Evolutionary conservation across 2,888 invertebrate genomes (phyloP).

Genomic region (Eubasilissa splendida): DNA sequence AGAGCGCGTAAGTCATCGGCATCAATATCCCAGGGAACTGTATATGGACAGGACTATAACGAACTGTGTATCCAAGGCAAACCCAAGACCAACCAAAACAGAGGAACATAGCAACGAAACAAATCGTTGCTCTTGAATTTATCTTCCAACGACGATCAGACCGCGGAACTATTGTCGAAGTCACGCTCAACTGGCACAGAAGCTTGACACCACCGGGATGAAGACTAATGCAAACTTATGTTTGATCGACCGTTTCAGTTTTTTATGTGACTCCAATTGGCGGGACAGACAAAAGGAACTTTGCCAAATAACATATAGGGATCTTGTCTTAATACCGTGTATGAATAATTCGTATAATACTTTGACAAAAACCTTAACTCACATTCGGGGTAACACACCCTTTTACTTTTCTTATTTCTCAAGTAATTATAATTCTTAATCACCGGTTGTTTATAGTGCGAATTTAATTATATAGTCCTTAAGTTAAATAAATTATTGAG

Average conservation of each 20-base stretch:
- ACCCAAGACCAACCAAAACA: neutral
- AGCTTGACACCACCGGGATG: neutral
- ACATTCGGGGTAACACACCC: neutral
- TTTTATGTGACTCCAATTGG: conserved; percentile 27
- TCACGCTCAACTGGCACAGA: neutral
- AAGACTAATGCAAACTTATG: conserved; percentile 22
- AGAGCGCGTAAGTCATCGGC: conserved; percentile 53
- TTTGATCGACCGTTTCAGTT: conserved; percentile 25
- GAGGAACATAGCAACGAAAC: conserved; percentile 4
- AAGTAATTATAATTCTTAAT: too few relatives aligned
- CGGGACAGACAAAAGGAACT: conserved; percentile 33
- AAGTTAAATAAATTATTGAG: too few relatives aligned
- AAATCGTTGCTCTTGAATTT: neutral
- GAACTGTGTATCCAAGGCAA: neutral
- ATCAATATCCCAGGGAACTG: conserved; percentile 47
- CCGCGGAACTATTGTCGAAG: neutral
- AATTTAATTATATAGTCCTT: too few relatives aligned
- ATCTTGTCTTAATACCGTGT: conserved; percentile 13
- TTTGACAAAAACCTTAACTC: neutral
- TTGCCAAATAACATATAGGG: conserved; percentile 28
- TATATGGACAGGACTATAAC: conserved; percentile 40
- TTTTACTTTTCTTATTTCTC: too few relatives aligned
- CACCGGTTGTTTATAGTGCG: too few relatives aligned
- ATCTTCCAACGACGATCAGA: neutral
- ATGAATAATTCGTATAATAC: conserved; percentile 23